Base-by-base conservation (phyloP, 2,113 vertebrate species). In the Epinephelus fuscoguttatus region DNA sequence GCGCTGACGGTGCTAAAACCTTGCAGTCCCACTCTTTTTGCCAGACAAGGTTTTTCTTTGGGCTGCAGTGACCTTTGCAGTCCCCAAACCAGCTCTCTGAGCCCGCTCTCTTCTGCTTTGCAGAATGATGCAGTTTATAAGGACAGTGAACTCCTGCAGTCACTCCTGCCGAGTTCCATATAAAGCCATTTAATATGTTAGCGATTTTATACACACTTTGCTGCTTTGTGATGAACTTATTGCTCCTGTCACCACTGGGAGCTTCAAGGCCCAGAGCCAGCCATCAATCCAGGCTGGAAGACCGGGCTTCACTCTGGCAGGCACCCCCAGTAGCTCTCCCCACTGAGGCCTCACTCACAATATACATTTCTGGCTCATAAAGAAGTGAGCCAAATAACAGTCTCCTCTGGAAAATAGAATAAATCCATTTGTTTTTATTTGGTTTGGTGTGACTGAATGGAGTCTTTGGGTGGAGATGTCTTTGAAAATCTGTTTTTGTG, bases 361-460 rank as follows among this genome's bases (percentile, higher is more conserved):
- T 81, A 89, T 83, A 88, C 87, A 90, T 88, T 83, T 89, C 69
- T 78, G 62, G 17, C 74, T 89, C 80, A 55, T 78, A 73, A 83
- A 84, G 80, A 78, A 47, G 33, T 30, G 13, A 74, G 72, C 77
- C 84, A 89, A 88, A 73, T 25, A 84, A 57, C 59, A 4, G 78
- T 80, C 68, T 88, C 82, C 61, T 79, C 72, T 55, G 59, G 82
- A 91, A 90, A 85, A 79, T 81, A 49, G 62, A 89, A 81, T 45
- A 69, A 80, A 88, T 84, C 40, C 55, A 80, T 88, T 89, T 85
- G 78, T 90, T 75, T 91, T 90, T 81, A 74, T 87, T 91, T 87
- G 72, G 63, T 70, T 69, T 52, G 30, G 53, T 80, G 88, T 77
- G 84, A 85, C 70, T 78, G 81, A 83, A 76, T 42, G 45, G 66